These are phyloP conservation scores for Anoura caudifer DNA, from an alignment of 2,113 vertebrate genomes.

Conservation along the genomic window DNA sequence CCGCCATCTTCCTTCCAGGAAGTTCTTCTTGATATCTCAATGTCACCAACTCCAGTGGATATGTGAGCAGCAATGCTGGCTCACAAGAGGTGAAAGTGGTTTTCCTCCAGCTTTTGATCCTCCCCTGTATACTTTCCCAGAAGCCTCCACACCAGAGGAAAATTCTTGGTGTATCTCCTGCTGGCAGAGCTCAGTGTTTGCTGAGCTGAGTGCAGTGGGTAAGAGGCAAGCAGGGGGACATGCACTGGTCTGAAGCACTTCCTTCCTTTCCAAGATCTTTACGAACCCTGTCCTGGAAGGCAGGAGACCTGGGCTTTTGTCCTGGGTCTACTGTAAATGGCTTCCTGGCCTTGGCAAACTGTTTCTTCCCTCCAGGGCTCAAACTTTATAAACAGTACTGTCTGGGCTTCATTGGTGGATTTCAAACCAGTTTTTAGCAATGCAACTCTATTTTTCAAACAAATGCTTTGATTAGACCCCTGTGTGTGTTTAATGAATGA, in stretches of 20 bases:
- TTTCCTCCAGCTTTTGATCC: background rate
- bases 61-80: background rate
- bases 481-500: no score
- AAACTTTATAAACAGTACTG: background rate
- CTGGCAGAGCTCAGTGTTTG: background rate
- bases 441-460: background rate
- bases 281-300: background rate
- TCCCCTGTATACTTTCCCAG: slow-evolving; percentile 40
- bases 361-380: background rate
- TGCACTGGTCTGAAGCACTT: no score
- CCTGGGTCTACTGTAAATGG: background rate
- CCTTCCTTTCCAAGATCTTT: background rate
- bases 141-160: slow-evolving; percentile 47
- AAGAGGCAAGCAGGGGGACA: background rate
- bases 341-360: background rate
- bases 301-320: background rate
- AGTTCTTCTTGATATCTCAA: background rate
- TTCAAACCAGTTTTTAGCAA: slow-evolving; percentile 28
- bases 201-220: background rate
- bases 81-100: slow-evolving; percentile 21
- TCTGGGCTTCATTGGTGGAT: background rate
- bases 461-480: background rate
- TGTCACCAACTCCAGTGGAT: background rate
- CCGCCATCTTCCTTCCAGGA: no score
- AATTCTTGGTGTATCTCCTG: slow-evolving; percentile 35